phyloP scores from a whole-genome alignment of 2,113 vertebrate genomes.

The Cololabis saira region DNA sequence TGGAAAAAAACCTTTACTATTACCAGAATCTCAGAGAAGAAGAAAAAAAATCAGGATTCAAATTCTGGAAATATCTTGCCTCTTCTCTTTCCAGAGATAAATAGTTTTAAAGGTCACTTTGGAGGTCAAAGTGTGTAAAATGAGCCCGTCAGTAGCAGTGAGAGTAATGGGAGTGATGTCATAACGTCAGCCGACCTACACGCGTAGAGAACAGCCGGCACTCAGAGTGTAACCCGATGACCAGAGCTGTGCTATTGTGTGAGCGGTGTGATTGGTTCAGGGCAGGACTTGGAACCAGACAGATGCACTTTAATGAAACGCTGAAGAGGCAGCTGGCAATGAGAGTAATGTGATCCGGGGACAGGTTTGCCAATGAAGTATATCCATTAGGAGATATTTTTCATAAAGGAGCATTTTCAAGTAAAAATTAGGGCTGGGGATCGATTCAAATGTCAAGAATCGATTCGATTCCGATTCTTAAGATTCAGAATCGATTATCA shows the following conservation, averaged over 20 bases:
- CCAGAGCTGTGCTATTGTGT: conserved; percentile 32
- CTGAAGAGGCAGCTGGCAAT: conserved; percentile 44
- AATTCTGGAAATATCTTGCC: no score
- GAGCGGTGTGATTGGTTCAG: conserved; percentile 2
- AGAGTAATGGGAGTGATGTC: neutral
- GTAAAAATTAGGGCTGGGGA: no score
- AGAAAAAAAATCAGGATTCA: no score
- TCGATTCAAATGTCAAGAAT: no score
- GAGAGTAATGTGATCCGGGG: conserved; percentile 11
- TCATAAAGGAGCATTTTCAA: neutral
- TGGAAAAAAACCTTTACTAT: no score
- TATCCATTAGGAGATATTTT: neutral
- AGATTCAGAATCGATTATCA: no score
- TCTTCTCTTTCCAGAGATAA: no score
- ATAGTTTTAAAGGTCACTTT: no score
- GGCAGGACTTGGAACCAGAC: conserved; percentile 24
- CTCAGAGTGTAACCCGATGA: conserved; percentile 47
- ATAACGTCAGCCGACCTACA: conserved; percentile 16
- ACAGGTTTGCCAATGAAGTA: conserved; percentile 8
- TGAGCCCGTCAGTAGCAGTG: neutral
- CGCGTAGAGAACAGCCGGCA: conserved; percentile 51
- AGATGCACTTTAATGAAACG: conserved; percentile 55
- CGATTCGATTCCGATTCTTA: no score
- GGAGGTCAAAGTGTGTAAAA: conserved; percentile 33
- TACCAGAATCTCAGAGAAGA: no score